Percentiles rank a stretch among this genome's conserved stretches.
Conservation (phyloP, 2,888 invertebrate genomes). For the Clepsis dumicolana region DNA sequence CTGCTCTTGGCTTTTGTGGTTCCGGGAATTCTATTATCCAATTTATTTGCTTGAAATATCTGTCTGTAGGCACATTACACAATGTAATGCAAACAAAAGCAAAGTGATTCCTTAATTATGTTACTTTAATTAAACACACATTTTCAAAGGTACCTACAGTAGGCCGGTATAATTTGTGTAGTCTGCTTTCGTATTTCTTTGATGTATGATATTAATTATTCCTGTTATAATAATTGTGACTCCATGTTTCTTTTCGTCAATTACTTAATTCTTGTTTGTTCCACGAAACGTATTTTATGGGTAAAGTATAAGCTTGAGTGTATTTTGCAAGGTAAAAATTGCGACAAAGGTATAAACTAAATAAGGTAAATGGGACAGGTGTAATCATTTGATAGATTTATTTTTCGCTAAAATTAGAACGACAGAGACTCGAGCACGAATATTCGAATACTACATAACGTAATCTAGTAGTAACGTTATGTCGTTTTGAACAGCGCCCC, state of each 20-base stretch:
- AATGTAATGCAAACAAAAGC: neutral
- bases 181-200: neutral
- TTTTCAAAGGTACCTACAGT: neutral
- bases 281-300: neutral
- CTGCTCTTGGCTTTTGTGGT: no score
- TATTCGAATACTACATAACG: no score
- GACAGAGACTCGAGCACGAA: no score
- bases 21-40: no score
- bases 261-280: constrained; percentile 5
- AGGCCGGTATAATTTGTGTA: neutral
- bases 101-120: neutral
- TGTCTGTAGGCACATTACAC: neutral
- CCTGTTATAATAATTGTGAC: neutral
- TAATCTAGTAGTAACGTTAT: no score
- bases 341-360: no score
- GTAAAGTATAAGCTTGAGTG: neutral
- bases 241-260: neutral
- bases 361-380: no score
- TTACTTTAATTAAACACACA: neutral
- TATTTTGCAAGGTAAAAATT: neutral
- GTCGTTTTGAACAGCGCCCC: no score
- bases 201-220: constrained; percentile 8
- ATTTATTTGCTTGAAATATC: no score
- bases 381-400: no score
- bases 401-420: no score